Evolutionary conservation across 2,113 vertebrate genomes (phyloP), one percentile per base, ranked within the genome.

Genomic region (Erythrolamprus reginae): DNA sequence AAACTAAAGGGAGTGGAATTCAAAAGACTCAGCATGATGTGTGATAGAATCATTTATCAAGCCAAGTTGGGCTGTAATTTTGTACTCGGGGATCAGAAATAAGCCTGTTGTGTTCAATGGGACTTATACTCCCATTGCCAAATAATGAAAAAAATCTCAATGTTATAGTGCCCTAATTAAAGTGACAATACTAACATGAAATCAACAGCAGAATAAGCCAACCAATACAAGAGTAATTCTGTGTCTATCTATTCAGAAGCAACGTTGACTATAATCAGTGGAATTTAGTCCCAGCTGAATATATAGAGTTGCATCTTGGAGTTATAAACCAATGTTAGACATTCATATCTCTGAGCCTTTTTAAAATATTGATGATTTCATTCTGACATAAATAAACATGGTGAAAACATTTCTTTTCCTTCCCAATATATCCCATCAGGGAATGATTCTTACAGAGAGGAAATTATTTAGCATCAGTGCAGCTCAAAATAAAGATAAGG

Each of bases 11-110:
- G 84, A 93, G n/a, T 84, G 53, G 90, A 94, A 93, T 90, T 92
- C 88, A 92, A 88, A 87, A 91, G 89, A 94, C 92, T 93, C 93
- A 92, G 94, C 91, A 94, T 95, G 95, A 94, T 92, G 91, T 45
- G 1, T 88, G 90, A 91, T 52, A 82, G 23, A 50, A 51, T 38
- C 52, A 28, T 83, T 89, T 89, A 56, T 42, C 3, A 56, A 53
- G 61, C n/a, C 48, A 82, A 10, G 24, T 47, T 61, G 42, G 24
- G 9, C n/a, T 61, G 87, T 9, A 50, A 61, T 61, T 47, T 47
- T 15, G 24, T 61, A 48, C 4, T 12, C 19, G 0, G 23, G 56
- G 26, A 45, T 88, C 13, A 47, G 55, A 61, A 61, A 45, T n/a
- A 45, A 58, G 12, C 13, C n/a, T 38, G 53, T 42, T 87, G 85